phyloP scores from a whole-genome alignment of 1,140 invertebrate genomes.

The Daktulosphaira vitifoliae region DNA sequence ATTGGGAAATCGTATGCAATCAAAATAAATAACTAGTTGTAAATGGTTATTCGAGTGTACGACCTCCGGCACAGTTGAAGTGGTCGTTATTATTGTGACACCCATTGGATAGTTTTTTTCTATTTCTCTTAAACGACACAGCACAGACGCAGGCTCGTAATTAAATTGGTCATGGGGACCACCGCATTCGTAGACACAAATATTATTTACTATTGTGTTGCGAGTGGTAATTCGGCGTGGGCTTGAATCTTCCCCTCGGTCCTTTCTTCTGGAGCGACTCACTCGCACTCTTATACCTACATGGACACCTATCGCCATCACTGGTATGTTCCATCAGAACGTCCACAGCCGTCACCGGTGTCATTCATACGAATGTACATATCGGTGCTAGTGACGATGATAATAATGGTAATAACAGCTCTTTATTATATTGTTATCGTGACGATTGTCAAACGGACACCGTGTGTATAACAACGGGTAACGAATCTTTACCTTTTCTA shows the following conservation, averaged over 20 bases:
- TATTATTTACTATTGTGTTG: background rate
- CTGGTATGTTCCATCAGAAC: no score
- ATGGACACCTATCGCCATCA: no score
- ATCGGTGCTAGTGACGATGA: background rate
- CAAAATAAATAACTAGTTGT: no score
- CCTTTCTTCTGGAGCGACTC: no score
- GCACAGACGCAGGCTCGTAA: constrained; percentile 29
- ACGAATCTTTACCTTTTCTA: constrained; percentile 28
- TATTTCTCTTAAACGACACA: constrained; percentile 6
- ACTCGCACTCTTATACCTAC: constrained; percentile 24
- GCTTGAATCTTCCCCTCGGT: constrained; percentile 16
- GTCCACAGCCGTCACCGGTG: no score
- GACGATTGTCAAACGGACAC: background rate
- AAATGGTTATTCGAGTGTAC: no score
- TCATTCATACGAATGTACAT: constrained; percentile 8
- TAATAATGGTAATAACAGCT: background rate
- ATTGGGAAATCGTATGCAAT: no score
- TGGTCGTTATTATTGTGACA: no score
- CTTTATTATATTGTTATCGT: background rate
- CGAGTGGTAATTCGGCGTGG: constrained; percentile 24
- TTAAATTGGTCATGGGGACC: constrained; percentile 33
- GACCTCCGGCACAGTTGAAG: no score
- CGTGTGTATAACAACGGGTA: constrained; percentile 13
- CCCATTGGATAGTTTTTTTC: no score
- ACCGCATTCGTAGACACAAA: background rate